Evolutionary conservation across 2,113 vertebrate genomes (phyloP).

Genomic region (Lota lota): DNA sequence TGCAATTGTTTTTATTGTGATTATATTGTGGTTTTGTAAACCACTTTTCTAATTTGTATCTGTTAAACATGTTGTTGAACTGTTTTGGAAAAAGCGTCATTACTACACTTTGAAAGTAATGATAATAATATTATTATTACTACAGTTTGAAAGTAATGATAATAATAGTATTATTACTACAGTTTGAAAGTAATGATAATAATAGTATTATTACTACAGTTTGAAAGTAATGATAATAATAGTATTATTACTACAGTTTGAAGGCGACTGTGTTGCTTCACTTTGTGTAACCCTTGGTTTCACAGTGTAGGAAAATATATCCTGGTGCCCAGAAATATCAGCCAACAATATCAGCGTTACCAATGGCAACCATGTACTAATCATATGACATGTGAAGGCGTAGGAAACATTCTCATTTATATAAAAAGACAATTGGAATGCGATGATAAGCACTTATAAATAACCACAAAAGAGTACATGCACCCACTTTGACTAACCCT

Average conservation of each 20-base stretch:
- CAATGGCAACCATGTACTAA: conserved; percentile 63
- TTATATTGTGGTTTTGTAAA: too few species aligned
- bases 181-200: neutral
- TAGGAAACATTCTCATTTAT: conserved; percentile 19
- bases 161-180: too few species aligned
- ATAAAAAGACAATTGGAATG: conserved; percentile 19
- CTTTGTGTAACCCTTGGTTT: neutral
- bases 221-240: neutral
- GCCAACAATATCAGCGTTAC: conserved; percentile 46
- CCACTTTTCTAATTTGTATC: too few species aligned
- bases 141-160: neutral
- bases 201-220: too few species aligned
- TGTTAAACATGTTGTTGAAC: too few species aligned
- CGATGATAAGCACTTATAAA: too few species aligned
- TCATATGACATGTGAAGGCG: conserved; percentile 58
- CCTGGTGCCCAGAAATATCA: conserved; percentile 18
- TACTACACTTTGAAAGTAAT: neutral
- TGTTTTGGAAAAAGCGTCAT: too few species aligned
- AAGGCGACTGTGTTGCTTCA: neutral
- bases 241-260: neutral
- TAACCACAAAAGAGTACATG: too few species aligned
- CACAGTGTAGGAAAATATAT: conserved; percentile 12
- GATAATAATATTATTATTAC: too few species aligned
- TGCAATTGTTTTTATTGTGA: too few species aligned
- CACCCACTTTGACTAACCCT: too few species aligned